Base-by-base conservation (phyloP, 2,113 vertebrate species). In the Harpagus bidentatus region DNA sequence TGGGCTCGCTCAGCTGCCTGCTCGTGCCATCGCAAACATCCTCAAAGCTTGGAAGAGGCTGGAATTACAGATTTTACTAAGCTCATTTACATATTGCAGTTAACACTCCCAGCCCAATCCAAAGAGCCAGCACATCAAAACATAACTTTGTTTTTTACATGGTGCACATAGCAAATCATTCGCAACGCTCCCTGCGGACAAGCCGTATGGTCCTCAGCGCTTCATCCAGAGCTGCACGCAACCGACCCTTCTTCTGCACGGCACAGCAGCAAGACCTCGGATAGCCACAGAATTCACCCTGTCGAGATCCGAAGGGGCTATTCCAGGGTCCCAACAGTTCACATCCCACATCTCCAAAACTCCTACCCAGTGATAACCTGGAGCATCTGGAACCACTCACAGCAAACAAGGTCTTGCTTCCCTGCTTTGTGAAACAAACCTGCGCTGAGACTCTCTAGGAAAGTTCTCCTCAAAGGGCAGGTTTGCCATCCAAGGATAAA, bases 281-380 rank as follows among this genome's bases (percentile, higher is more conserved):
- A 10, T 0, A 29, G 14, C 34, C 11, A 1, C 0, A 3, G 55
- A 53, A 91, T 38, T 23, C 43, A 22, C 10, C 7, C 0, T 1
- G 3, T 6, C 2, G 0, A 45, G 36, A 48, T 3, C 59, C 22
- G 1, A 63, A 50, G 5, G 11, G 31, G 31, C 31, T 55, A 6
- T 11, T 67, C 65, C 38, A 18, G n/a, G 34, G 26, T 43, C 53
- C 20, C 56, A 16, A 13, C 21, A 3, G 36, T 16, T 82, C 72
- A 42, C 2, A 0, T 23, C n/a, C 45, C 43, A 43, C 16, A 20
- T 23, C 34, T 52, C 48, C 34, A 52, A 34, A 63, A 32, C 6
- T 47, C 32, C 31, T 7, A n/a, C 6, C 12, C 52, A 69, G 29
- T 1, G 3, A 43, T 13, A 63, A 48, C 38, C 11, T 5, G 2